Base-by-base conservation (phyloP, 1,140 invertebrate species). In the Lucilia cuprina region DNA sequence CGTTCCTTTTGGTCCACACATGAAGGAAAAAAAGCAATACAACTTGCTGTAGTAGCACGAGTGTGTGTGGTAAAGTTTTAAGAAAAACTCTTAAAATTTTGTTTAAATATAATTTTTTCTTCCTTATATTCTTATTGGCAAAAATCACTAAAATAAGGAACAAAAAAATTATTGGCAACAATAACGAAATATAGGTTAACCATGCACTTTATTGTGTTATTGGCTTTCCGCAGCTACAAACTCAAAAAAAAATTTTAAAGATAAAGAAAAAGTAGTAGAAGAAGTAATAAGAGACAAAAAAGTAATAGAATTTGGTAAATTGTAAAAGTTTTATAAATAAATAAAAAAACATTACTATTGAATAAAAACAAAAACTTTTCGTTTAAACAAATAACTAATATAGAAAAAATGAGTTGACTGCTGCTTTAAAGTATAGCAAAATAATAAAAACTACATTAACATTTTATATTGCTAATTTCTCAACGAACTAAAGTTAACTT, bases 121-220 rank as follows among this genome's bases (percentile, higher is more conserved):
- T 70, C 65, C 65, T 70, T 70, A 70, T 70, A n/a, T 70, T 70
- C 10, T 25, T 70, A 70, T 70, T 70, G 65, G 21, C n/a, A 70
- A 70, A 65, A 70, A 25, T 70, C 65, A 60, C 13, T 60, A n/a
- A 2, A 25, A 70, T 12, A 70, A 60, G n/a, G 14, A 60, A 60
- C 55, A 60, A 60, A 14, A 70, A 70, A 70, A 70, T 25, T 70
- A 60, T 60, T 60, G 13, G n/a, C 14, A 60, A 60, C 14, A 60
- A 60, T 60, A 60, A 17, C 65, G 65, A 70, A 70, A 70, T 70
- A 70, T 70, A 70, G 65, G 65, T 70, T 70, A 70, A 70, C 65
- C 65, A 70, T 21, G n/a, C 65, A 70, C 65, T 70, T 21, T 70
- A 21, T 12, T 21, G 60, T 70, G 19, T 55, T 55, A 55, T 55